Evolutionary conservation across 2,113 vertebrate species (phyloP).

Genomic region (Datnioides undecimradiatus): DNA sequence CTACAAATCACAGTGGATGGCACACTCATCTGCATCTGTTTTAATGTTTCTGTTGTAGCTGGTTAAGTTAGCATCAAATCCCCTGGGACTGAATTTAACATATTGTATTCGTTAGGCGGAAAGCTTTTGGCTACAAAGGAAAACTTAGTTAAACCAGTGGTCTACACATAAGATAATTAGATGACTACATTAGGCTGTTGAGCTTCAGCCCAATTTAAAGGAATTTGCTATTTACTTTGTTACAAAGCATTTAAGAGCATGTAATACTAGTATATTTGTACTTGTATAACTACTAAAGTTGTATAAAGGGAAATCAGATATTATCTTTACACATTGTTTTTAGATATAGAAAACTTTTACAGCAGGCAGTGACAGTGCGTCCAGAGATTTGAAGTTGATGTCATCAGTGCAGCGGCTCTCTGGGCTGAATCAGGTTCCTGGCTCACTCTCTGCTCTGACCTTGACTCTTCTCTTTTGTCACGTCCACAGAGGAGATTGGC

Average conservation of each 20-base stretch:
- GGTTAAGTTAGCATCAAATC: not conserved
- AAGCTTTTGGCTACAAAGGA: not conserved
- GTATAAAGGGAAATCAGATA: too few relatives aligned
- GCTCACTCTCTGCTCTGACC: conserved; percentile 53
- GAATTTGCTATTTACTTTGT: not conserved
- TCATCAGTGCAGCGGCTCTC: not conserved
- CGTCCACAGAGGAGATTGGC: conserved; percentile 92
- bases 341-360: not conserved
- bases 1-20: not conserved
- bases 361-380: not conserved
- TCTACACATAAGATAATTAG: not conserved
- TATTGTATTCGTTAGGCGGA: not conserved
- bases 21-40: not conserved
- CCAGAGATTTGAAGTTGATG: not conserved
- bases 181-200: not conserved
- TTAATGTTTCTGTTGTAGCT: not conserved
- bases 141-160: not conserved
- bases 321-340: too few relatives aligned
- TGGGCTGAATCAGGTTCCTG: not conserved
- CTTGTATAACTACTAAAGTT: too few relatives aligned
- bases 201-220: not conserved
- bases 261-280: not conserved
- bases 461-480: conserved; percentile 81
- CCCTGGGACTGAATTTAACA: not conserved
- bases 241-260: not conserved